A percentile compares a stretch with the other conserved stretches of the same genome.
Conservation (phyloP, 2,797 vertebrate genomes). For the Coilia nasus region DNA sequence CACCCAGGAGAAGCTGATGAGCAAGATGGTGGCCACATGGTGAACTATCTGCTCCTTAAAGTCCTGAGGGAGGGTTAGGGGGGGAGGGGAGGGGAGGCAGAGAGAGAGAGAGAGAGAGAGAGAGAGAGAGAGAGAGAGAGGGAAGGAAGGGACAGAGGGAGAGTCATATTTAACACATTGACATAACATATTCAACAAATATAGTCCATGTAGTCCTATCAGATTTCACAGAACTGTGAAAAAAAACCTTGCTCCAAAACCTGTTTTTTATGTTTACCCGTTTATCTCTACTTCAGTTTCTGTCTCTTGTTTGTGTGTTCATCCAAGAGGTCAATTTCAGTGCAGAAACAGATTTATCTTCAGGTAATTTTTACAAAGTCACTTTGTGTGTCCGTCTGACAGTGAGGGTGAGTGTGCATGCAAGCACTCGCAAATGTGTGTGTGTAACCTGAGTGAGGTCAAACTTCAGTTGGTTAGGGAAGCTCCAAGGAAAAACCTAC, state of each 20-base stretch:
- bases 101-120: neutral
- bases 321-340: neutral
- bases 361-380: neutral
- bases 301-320: too few relatives aligned
- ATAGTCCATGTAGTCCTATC: too few relatives aligned
- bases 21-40: conserved; percentile 89
- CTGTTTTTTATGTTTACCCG: too few relatives aligned
- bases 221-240: too few relatives aligned
- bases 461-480: neutral
- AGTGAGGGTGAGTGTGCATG: neutral
- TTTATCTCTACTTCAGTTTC: too few relatives aligned
- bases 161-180: too few relatives aligned
- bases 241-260: too few relatives aligned
- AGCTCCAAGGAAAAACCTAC: neutral
- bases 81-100: neutral
- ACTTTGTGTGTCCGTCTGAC: neutral
- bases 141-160: neutral
- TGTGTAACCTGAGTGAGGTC: neutral
- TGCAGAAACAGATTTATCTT: neutral
- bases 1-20: conserved; percentile 94
- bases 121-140: neutral
- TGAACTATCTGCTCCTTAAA: conserved; percentile 95
- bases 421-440: neutral
- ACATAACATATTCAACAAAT: too few relatives aligned
- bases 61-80: conserved; percentile 74